Conservation (phyloP, 2,797 vertebrate genomes). For the Rhinoraja longicauda region DNA sequence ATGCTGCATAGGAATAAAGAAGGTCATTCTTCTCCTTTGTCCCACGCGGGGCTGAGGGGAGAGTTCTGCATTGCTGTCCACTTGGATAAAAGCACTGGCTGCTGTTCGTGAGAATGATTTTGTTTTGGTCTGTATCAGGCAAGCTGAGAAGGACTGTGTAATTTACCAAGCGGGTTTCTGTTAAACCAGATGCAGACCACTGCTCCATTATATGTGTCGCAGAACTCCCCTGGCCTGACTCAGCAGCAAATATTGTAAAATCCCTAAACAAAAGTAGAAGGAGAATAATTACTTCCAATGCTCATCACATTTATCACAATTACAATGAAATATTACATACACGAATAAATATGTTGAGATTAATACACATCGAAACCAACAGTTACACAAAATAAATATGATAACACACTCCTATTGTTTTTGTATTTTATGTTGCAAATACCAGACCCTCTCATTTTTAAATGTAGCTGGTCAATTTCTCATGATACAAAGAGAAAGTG, state of each 20-base stretch:
- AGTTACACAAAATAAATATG: not conserved
- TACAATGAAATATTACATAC: not conserved
- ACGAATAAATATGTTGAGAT: not conserved
- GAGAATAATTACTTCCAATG: constrained; percentile 15
- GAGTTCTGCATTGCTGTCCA: constrained; percentile 67
- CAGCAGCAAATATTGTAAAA: constrained; percentile 58
- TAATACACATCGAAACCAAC: not conserved
- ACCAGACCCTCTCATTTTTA: not conserved
- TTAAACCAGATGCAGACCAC: constrained; percentile 78
- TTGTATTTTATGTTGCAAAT: not conserved
- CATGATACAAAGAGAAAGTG: not conserved
- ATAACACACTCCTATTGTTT: not conserved
- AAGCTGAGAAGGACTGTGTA: constrained; percentile 77
- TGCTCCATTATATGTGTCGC: constrained; percentile 64
- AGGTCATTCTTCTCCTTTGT: constrained; percentile 51
- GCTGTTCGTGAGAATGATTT: constrained; percentile 63
- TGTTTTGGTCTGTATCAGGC: constrained; percentile 70
- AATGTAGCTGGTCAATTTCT: not conserved
- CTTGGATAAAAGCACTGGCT: constrained; percentile 76
- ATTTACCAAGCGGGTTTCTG: constrained; percentile 75
- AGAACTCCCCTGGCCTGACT: constrained; percentile 60
- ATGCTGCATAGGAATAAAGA: constrained; percentile 74
- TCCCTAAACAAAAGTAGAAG: constrained; percentile 57
- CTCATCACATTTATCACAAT: not conserved
- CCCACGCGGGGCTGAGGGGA: constrained; percentile 44